Conservation (phyloP, 2,113 vertebrate species). For the human (Homo sapiens) region DNA sequence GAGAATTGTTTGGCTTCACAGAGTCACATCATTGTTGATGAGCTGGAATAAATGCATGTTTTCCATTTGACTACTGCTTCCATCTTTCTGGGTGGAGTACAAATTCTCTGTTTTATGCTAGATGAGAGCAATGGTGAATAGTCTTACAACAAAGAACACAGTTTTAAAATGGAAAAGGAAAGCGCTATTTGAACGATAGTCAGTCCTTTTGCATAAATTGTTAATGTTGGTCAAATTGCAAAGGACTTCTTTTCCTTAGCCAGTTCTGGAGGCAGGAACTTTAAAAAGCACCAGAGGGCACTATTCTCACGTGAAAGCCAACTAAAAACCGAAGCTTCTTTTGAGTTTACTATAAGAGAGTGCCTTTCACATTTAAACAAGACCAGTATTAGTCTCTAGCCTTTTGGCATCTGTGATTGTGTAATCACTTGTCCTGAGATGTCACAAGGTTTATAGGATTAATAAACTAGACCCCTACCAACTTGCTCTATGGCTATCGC, state of each 20-base stretch:
- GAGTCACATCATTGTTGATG: neutral
- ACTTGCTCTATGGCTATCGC: neutral
- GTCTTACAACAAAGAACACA: neutral
- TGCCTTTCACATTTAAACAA: neutral
- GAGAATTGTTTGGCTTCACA: neutral
- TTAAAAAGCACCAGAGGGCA: conserved; percentile 55
- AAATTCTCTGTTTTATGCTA: neutral
- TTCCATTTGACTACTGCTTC: neutral
- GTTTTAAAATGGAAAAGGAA: neutral
- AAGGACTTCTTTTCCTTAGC: neutral
- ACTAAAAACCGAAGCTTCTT: neutral
- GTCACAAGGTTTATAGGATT: neutral
- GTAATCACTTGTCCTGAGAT: neutral
- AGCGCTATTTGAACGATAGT: neutral
- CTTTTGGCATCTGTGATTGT: neutral
- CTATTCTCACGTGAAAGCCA: conserved; percentile 17
- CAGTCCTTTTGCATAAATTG: neutral
- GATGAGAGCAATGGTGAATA: neutral
- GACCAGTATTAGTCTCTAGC: neutral
- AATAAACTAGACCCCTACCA: neutral
- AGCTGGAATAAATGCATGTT: neutral
- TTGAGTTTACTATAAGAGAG: neutral
- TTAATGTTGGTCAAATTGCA: neutral
- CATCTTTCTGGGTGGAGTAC: neutral
- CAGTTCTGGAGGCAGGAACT: neutral